Evolutionary conservation across 2,888 invertebrate genomes (phyloP).

Genomic region (Athalia circularis): DNA sequence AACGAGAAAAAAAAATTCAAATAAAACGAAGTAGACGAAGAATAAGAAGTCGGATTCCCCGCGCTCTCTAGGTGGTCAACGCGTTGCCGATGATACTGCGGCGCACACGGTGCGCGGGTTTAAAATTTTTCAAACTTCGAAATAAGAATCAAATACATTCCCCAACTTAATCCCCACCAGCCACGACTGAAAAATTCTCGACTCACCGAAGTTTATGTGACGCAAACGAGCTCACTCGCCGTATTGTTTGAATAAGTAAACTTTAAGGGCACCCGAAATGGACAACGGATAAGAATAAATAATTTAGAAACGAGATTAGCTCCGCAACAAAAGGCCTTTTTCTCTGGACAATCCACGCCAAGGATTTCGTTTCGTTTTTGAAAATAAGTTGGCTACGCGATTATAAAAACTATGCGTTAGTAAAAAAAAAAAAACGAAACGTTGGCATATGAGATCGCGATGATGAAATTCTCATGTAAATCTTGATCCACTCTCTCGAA

Average conservation of each 20-base stretch:
- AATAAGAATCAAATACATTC: conserved; percentile 37
- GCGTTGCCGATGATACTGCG: not conserved
- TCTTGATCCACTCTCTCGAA: conserved; percentile 39
- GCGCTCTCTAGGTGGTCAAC: conserved; percentile 44
- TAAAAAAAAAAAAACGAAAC: conserved; percentile 48
- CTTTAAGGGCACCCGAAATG: conserved; percentile 22
- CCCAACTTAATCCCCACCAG: conserved; percentile 31
- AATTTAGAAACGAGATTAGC: conserved; percentile 1
- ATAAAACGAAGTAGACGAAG: not conserved
- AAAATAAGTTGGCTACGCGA: not conserved
- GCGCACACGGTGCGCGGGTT: conserved; percentile 9
- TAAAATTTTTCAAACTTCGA: conserved; percentile 8
- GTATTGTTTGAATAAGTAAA: conserved; percentile 46
- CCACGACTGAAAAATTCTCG: conserved; percentile 6
- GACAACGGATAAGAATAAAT: conserved; percentile 30
- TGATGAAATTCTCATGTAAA: conserved; percentile 60
- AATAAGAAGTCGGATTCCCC: not conserved
- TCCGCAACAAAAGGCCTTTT: not conserved
- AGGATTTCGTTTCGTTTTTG: not conserved
- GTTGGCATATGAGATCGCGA: not conserved
- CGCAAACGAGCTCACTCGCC: conserved; percentile 30
- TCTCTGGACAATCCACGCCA: not conserved
- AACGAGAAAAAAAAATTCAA: not conserved
- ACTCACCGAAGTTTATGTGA: conserved; percentile 43
- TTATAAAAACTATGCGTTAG: not conserved